A percentile compares a stretch with the other conserved stretches of the same genome.
These are phyloP conservation scores for Mercenaria mercenaria DNA, from an alignment of 1,140 invertebrate species.

Conservation along the genomic window DNA sequence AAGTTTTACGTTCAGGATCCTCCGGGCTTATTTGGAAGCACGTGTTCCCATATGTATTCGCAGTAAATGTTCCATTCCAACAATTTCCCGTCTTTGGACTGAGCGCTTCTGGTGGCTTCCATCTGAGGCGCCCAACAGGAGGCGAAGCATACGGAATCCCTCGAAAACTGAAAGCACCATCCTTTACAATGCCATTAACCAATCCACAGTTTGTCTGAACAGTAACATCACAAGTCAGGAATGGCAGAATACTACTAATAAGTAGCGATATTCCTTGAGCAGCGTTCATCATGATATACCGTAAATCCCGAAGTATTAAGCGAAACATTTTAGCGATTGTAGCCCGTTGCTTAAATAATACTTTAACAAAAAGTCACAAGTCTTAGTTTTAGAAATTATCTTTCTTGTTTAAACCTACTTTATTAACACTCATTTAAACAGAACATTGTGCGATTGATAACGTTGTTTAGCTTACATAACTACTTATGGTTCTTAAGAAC, in stretches of 20 bases:
- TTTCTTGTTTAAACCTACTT: too few species aligned
- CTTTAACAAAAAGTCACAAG: too few species aligned
- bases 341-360: too few species aligned
- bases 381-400: too few species aligned
- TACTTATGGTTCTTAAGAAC: too few species aligned
- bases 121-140: slow-evolving; percentile 89
- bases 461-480: too few species aligned
- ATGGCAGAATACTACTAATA: too few species aligned
- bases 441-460: too few species aligned
- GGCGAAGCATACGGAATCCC: slow-evolving; percentile 94
- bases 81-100: slow-evolving; percentile 17
- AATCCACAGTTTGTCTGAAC: slow-evolving; percentile 58
- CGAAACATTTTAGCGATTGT: too few species aligned
- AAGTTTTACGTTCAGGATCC: slow-evolving; percentile 15
- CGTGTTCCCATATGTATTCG: slow-evolving; percentile 45
- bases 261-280: neutral
- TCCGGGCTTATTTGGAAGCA: slow-evolving; percentile 58
- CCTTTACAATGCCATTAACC: slow-evolving; percentile 76
- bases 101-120: slow-evolving; percentile 89
- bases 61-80: slow-evolving; percentile 39
- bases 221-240: neutral
- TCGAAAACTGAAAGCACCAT: slow-evolving; percentile 92
- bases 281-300: neutral
- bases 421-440: too few species aligned
- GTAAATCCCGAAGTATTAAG: too few species aligned